These are phyloP conservation scores for Listronotus oregonensis DNA, from an alignment of 1,140 invertebrate genomes.

Conservation along the genomic window DNA sequence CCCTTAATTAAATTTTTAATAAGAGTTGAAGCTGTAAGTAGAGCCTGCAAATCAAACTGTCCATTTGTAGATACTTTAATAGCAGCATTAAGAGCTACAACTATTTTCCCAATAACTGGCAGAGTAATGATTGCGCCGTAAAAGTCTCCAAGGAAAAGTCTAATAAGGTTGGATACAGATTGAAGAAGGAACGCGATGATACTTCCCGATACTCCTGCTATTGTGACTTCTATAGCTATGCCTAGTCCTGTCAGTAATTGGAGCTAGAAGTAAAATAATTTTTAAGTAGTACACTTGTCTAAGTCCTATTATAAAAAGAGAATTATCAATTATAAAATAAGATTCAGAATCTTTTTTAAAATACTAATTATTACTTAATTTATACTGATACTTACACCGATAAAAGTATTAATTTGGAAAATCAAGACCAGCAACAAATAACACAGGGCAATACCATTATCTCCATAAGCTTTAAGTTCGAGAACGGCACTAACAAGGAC, in stretches of 20 bases:
- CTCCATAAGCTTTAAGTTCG: not conserved
- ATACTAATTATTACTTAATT: not conserved
- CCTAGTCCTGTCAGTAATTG: no score
- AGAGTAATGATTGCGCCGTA: not conserved
- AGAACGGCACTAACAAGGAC: slow-evolving; percentile 1
- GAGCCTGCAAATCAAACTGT: not conserved
- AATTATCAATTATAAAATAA: not conserved
- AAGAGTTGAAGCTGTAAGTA: not conserved
- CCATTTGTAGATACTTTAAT: not conserved
- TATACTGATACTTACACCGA: slow-evolving; percentile 9
- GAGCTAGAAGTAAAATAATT: no score
- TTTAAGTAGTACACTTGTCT: no score
- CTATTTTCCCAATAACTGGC: not conserved
- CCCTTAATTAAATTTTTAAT: not conserved
- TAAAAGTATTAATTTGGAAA: not conserved
- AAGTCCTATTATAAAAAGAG: no score
- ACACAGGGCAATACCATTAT: not conserved
- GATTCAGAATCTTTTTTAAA: not conserved
- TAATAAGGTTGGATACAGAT: not conserved
- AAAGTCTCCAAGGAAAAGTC: not conserved
- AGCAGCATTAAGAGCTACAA: not conserved
- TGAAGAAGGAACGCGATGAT: not conserved
- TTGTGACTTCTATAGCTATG: not conserved
- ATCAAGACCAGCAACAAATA: slow-evolving; percentile 7
- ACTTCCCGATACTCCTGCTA: not conserved